Conservation (phyloP, 2,797 vertebrate species). For the Bucorvus abyssinicus region DNA sequence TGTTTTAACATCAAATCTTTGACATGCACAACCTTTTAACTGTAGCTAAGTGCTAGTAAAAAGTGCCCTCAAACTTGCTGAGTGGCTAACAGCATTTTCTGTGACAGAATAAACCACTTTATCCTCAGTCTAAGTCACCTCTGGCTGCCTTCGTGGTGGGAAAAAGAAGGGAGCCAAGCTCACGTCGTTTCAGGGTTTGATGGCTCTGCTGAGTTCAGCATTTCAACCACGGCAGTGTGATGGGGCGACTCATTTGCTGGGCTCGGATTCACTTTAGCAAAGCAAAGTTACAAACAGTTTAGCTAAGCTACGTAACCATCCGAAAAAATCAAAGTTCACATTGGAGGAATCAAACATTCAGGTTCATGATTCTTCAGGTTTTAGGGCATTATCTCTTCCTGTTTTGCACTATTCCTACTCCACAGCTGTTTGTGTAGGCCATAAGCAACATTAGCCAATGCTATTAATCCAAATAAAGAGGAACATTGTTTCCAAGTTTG, state of each 20-base stretch:
- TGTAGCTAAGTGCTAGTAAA: not conserved
- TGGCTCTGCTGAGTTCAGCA: not conserved
- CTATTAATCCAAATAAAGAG: not conserved
- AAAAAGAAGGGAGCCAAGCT: not conserved
- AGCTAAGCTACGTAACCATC: not conserved
- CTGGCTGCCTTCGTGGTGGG: not conserved
- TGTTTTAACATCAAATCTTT: not conserved
- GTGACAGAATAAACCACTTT: not conserved
- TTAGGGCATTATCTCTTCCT: not conserved
- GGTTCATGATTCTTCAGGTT: not conserved
- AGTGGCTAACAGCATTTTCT: not conserved
- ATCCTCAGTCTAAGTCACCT: not conserved
- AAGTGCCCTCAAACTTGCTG: not conserved
- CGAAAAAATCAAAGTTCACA: not conserved
- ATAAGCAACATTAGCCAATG: not conserved
- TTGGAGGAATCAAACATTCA: not conserved
- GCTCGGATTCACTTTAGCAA: not conserved
- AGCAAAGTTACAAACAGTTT: not conserved
- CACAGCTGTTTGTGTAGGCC: not conserved
- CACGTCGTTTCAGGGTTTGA: not conserved
- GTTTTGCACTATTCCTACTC: not conserved
- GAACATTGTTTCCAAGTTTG: not conserved
- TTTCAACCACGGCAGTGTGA: not conserved
- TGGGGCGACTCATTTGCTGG: not conserved
- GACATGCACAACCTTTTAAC: not conserved